These are phyloP conservation scores for Crotophaga sulcirostris DNA, from an alignment of 2,113 vertebrate species.

Conservation along the genomic window DNA sequence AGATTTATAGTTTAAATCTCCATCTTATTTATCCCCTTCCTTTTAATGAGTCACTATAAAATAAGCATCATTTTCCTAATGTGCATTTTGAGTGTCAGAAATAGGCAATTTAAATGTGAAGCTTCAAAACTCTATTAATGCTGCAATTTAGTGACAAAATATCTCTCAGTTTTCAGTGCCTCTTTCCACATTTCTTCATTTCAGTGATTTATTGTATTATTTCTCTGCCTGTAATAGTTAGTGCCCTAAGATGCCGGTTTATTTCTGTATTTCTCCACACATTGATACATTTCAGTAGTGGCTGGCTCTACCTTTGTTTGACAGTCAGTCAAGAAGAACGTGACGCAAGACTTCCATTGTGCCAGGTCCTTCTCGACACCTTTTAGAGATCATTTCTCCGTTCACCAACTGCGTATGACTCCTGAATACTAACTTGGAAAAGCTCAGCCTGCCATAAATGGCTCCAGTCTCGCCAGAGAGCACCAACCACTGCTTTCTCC, in stretches of 20 bases:
- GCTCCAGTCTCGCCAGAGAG: slow-evolving; percentile 25
- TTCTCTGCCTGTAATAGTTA: slow-evolving; percentile 65
- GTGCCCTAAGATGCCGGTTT: slow-evolving; percentile 45
- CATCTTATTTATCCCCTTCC: slow-evolving; percentile 69
- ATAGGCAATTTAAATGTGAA: slow-evolving; percentile 73
- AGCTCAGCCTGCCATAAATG: slow-evolving; percentile 25
- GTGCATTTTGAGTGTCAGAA: slow-evolving; percentile 72
- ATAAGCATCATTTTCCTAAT: slow-evolving; percentile 77
- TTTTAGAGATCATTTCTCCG: slow-evolving; percentile 39
- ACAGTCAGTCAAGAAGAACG: slow-evolving; percentile 66
- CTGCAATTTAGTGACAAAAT: slow-evolving; percentile 74
- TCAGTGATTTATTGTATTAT: slow-evolving; percentile 73
- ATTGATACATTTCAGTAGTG: slow-evolving; percentile 54
- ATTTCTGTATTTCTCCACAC: slow-evolving; percentile 65
- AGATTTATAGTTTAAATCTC: slow-evolving; percentile 67
- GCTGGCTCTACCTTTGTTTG: slow-evolving; percentile 68
- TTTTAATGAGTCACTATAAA: slow-evolving; percentile 75
- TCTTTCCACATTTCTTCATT: slow-evolving; percentile 72
- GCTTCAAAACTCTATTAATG: slow-evolving; percentile 72
- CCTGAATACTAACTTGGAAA: slow-evolving; percentile 65
- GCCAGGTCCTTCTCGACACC: slow-evolving; percentile 2
- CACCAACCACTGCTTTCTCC: slow-evolving; percentile 31
- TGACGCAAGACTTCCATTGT: neutral
- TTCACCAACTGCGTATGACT: neutral
- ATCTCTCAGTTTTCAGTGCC: slow-evolving; percentile 65